A percentile compares a stretch with the other conserved stretches of the same genome.
These are phyloP conservation scores for Rhinolophus ferrumequinum DNA, from an alignment of 2,113 vertebrate genomes.

Conservation along the genomic window DNA sequence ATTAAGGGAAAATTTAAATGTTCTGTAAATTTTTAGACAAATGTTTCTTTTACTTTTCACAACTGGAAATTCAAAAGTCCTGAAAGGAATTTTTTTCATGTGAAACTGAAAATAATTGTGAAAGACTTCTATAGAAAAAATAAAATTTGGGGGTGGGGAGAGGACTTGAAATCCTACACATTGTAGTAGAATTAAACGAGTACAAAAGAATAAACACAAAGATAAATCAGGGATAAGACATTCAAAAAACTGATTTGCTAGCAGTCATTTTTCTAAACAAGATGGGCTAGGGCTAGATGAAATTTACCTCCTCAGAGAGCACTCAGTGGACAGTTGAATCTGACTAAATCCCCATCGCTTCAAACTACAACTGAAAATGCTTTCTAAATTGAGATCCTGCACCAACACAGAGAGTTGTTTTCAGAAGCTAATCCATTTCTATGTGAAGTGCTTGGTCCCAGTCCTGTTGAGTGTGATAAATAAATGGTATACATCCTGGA, in stretches of 20 bases:
- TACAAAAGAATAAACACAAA: not conserved
- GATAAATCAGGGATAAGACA: not conserved
- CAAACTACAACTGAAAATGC: not conserved
- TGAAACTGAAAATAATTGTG: conserved; percentile 9
- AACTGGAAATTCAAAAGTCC: conserved; percentile 3
- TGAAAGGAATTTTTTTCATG: not conserved
- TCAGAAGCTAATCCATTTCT: not conserved
- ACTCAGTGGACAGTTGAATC: not conserved
- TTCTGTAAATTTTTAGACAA: not conserved
- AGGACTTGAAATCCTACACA: not conserved
- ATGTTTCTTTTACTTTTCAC: not conserved
- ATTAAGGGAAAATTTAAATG: not conserved
- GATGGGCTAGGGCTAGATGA: no score
- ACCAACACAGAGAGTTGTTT: not conserved
- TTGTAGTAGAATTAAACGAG: not conserved
- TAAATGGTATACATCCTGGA: not conserved
- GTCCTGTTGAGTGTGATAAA: not conserved
- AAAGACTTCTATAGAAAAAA: conserved; percentile 28
- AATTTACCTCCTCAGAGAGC: not conserved
- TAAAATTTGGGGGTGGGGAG: not conserved
- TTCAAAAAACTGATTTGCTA: not conserved
- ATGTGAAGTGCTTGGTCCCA: not conserved
- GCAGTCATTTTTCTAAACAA: not conserved
- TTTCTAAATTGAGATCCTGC: not conserved
- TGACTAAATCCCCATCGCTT: not conserved